Evolutionary conservation across 2,888 invertebrate species (phyloP).

Genomic region (Bimastos eiseni): DNA sequence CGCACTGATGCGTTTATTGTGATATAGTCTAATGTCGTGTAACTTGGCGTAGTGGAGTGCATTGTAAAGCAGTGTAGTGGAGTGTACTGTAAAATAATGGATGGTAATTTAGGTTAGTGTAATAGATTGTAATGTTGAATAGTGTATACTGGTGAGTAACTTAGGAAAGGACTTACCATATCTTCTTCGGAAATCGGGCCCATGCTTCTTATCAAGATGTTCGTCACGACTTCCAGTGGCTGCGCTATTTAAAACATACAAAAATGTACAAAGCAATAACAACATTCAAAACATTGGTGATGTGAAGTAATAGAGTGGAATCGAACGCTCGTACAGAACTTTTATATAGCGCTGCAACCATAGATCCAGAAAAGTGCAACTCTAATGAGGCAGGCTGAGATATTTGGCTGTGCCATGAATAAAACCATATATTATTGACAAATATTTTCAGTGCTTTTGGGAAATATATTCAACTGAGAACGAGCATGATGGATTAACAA

Average conservation of each 20-base stretch:
- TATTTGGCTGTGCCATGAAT: not conserved
- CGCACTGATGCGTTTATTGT: no score
- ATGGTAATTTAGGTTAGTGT: no score
- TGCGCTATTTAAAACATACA: slow-evolving; percentile 36
- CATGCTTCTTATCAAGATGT: slow-evolving; percentile 46
- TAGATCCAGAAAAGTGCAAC: not conserved
- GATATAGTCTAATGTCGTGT: no score
- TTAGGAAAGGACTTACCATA: slow-evolving; percentile 40
- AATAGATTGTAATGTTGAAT: no score
- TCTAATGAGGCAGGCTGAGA: not conserved
- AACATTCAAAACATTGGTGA: not conserved
- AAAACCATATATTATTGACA: not conserved
- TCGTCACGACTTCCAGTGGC: slow-evolving; percentile 40
- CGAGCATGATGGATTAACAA: not conserved
- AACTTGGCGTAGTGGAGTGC: no score
- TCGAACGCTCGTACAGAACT: not conserved
- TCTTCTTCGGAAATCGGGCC: slow-evolving; percentile 45
- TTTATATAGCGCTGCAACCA: not conserved
- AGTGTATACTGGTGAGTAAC: no score
- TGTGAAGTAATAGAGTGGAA: not conserved
- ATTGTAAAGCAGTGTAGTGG: no score
- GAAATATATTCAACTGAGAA: not conserved
- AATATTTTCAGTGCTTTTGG: not conserved
- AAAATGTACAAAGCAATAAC: not conserved
- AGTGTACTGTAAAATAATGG: no score